Percentiles rank a stretch among this genome's conserved stretches.
Conservation (phyloP, 1,140 invertebrate species). For the Pissodes strobi region DNA sequence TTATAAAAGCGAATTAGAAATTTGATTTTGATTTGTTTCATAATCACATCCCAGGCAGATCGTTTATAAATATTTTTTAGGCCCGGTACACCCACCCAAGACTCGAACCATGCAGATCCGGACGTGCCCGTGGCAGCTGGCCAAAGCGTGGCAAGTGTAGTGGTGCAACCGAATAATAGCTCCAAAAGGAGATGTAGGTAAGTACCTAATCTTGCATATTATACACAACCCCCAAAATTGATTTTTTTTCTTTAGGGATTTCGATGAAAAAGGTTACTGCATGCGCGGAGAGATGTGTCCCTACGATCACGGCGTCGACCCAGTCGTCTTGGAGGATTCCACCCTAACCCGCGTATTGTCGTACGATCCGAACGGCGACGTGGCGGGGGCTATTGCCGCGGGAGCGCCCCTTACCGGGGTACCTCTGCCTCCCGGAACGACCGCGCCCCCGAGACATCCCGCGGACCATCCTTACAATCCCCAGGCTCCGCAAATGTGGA, state of each 20-base stretch:
- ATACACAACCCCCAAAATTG: not conserved
- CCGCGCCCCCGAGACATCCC: constrained; percentile 32
- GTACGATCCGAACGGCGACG: constrained; percentile 60
- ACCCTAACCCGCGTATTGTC: constrained; percentile 62
- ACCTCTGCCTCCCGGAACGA: constrained; percentile 47
- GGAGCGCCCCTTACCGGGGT: constrained; percentile 21
- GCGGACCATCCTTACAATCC: constrained; percentile 76
- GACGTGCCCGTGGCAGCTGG: constrained; percentile 63
- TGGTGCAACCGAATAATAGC: constrained; percentile 44
- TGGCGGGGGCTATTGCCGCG: constrained; percentile 29
- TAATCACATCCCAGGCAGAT: too few species aligned
- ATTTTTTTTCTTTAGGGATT: constrained; percentile 58
- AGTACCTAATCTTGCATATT: not conserved
- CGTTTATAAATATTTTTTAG: too few species aligned
- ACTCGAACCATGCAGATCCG: constrained; percentile 66
- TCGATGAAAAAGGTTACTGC: constrained; percentile 79
- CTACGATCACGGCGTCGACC: constrained; percentile 93
- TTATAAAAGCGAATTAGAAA: too few species aligned
- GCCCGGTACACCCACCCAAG: constrained; percentile 62
- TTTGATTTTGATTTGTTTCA: too few species aligned
- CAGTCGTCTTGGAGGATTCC: constrained; percentile 89
- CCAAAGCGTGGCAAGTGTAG: constrained; percentile 63
- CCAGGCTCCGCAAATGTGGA: constrained; percentile 80
- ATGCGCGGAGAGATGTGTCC: constrained; percentile 94
- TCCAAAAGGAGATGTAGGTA: constrained; percentile 66